phyloP scores from a whole-genome alignment of 2,113 vertebrate species.

The Notarius quadriscutis region DNA sequence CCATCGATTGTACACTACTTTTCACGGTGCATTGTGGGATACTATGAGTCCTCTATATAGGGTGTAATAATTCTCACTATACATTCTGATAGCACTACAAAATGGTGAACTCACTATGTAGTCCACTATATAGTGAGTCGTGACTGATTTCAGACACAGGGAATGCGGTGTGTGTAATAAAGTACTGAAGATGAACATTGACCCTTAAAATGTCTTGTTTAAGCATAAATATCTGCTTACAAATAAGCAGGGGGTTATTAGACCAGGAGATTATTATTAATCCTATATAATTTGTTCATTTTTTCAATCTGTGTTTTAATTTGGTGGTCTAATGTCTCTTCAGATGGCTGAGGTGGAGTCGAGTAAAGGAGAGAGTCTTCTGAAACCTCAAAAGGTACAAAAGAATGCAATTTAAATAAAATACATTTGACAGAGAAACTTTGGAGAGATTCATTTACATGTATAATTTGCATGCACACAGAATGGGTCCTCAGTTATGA shows the following conservation, averaged over 20 bases:
- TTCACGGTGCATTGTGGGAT: no score
- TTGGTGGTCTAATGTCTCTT: not conserved
- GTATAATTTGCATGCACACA: not conserved
- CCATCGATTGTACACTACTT: no score
- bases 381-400: constrained; percentile 57
- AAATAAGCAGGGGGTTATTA: not conserved
- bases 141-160: no score
- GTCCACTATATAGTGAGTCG: no score
- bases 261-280: not conserved
- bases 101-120: no score
- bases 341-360: constrained; percentile 61
- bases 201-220: not conserved
- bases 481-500: not conserved
- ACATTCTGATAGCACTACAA: no score
- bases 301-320: not conserved
- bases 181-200: not conserved
- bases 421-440: not conserved
- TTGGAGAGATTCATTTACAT: not conserved
- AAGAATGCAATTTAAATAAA: not conserved
- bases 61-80: no score
- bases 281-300: not conserved
- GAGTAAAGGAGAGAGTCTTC: constrained; percentile 39
- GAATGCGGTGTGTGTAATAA: not conserved
- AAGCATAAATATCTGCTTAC: not conserved
- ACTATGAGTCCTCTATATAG: no score